Evolutionary conservation across 1,140 invertebrate genomes (phyloP).

Genomic region (Reticulitermes speratus): DNA sequence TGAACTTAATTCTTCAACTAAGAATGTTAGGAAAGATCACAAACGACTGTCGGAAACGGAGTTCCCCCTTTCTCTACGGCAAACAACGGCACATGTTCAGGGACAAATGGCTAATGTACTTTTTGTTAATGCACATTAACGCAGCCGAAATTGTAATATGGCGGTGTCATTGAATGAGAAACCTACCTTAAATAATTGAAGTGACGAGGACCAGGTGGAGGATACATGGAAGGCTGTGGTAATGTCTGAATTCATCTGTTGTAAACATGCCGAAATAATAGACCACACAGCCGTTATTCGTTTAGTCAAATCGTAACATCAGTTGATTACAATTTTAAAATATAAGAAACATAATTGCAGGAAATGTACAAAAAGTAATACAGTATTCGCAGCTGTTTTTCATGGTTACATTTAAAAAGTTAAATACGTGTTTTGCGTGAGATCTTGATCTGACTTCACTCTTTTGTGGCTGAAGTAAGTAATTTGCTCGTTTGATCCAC

Average conservation of each 20-base stretch:
- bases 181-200: not conserved
- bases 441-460: not conserved
- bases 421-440: not conserved
- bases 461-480: not conserved
- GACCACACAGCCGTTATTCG: not conserved
- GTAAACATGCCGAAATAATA: not conserved
- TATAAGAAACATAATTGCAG: not conserved
- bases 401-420: not conserved
- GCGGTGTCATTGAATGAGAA: not conserved
- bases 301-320: not conserved
- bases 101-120: not conserved
- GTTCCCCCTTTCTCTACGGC: too few species aligned
- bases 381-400: not conserved
- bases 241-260: not conserved
- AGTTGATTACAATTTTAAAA: not conserved
- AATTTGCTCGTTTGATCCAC: too few species aligned
- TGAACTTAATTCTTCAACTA: too few species aligned
- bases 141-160: not conserved
- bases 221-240: not conserved
- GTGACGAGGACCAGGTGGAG: not conserved
- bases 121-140: not conserved
- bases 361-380: not conserved
- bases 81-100: not conserved
- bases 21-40: too few species aligned
- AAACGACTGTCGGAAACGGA: too few species aligned